A percentile compares a stretch with the other conserved stretches of the same genome.
These are phyloP conservation scores for Mactra quadrangularis DNA, from an alignment of 1,140 invertebrate species.

Conservation along the genomic window DNA sequence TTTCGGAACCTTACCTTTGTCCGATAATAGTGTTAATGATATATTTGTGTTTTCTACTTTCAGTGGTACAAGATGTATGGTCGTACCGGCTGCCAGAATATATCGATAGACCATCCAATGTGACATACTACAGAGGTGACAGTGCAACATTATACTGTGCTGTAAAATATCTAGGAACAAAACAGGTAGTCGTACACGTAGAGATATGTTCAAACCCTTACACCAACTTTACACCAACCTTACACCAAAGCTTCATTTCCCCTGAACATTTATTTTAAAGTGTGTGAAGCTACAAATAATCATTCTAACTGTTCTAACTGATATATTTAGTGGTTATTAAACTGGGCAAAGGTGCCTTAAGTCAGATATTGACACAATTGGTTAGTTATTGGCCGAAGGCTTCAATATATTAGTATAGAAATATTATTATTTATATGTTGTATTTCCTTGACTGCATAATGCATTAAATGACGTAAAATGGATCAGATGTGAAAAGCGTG, in stretches of 20 bases:
- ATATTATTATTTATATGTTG: too few relatives aligned
- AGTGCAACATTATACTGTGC: constrained; percentile 38
- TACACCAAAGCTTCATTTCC: background rate
- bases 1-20: too few relatives aligned
- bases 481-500: too few relatives aligned
- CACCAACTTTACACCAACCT: too few relatives aligned
- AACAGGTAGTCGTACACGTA: constrained; percentile 41
- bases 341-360: too few relatives aligned
- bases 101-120: constrained; percentile 41
- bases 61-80: constrained; percentile 7
- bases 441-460: too few relatives aligned
- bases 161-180: constrained; percentile 42
- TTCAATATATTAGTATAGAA: too few relatives aligned
- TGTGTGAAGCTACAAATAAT: background rate
- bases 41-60: constrained; percentile 9
- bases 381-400: too few relatives aligned
- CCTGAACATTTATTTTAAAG: background rate
- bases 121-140: constrained; percentile 36
- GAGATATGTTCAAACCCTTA: background rate
- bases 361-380: too few relatives aligned
- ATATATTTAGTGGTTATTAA: too few relatives aligned
- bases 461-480: too few relatives aligned
- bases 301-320: background rate
- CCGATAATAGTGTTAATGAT: background rate
- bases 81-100: constrained; percentile 42